Base-by-base conservation (phyloP, 1,140 invertebrate species). In the Microplitis demolitor region DNA sequence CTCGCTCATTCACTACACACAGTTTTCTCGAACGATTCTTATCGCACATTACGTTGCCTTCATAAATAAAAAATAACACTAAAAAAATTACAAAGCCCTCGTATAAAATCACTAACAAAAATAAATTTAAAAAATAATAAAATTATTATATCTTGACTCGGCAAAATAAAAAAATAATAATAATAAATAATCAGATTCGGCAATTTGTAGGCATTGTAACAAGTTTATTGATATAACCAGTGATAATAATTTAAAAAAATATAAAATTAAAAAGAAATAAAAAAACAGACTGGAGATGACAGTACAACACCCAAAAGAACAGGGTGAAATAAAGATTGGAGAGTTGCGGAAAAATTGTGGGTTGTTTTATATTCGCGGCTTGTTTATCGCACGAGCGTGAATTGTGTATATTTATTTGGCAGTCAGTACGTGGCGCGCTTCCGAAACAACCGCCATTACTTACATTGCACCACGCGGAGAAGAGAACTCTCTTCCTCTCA, bases 341-440 rank as follows among this genome's bases (percentile, higher is more conserved):
- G 68, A 53, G 66, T 71, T 69, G 69, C 64, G 69, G 66, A 74
- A 74, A 76, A 76, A 74, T 72, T 69, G 60, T 69, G 62, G 64
- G 64, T 76, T 72, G 70, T 75, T 75, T 75, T 70, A 70, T 76
- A 69, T 69, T 66, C 68, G 73, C 63, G 67, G 76, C 73, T 77
- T 77, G 76, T 77, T 77, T 77, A 77, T 77, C 66, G 69, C 73
- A 66, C 73, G 56, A 69, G 73, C 66, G 72, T 74, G 73, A 77
- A 73, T 74, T 74, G 76, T 74, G 72, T 74, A 69, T 77, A 77
- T 77, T 77, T 77, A 76, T 76, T 76, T 73, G 76, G 76, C 73
- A 74, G 69, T 39, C 50, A 64, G 72, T 77, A 74, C 76, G 76
- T 72, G 73, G 67, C 34, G 68, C 50, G 76, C 73, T 77, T 77